phyloP scores from a whole-genome alignment of 2,888 invertebrate genomes.

The Agrotis exclamationis region DNA sequence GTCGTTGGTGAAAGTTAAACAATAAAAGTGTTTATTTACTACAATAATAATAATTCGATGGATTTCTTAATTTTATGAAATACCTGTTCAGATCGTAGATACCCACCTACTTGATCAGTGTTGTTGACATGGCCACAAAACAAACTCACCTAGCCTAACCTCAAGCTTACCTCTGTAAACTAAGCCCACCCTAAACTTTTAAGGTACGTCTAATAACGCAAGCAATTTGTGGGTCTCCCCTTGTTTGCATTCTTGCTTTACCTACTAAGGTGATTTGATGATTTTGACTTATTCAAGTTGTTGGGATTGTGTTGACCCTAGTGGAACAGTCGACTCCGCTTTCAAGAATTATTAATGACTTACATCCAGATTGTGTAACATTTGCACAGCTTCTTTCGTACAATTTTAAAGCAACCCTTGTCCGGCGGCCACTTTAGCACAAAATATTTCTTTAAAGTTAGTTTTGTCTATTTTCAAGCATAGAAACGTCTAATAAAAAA shows the following conservation, averaged over 20 bases:
- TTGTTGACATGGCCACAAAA: slow-evolving; percentile 86
- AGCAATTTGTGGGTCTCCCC: slow-evolving; percentile 89
- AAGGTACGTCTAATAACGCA: slow-evolving; percentile 89
- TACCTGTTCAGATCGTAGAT: slow-evolving; percentile 55
- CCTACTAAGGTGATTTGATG: slow-evolving; percentile 88
- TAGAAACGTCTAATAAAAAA: slow-evolving; percentile 7
- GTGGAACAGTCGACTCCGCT: slow-evolving; percentile 66
- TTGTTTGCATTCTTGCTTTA: slow-evolving; percentile 88
- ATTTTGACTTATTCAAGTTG: slow-evolving; percentile 89
- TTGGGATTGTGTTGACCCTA: slow-evolving; percentile 75
- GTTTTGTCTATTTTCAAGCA: slow-evolving; percentile 22
- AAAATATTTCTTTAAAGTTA: slow-evolving; percentile 35
- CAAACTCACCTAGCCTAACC: slow-evolving; percentile 85
- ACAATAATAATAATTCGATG: neutral
- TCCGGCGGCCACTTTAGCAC: slow-evolving; percentile 29
- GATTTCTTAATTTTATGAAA: slow-evolving; percentile 64
- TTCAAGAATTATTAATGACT: slow-evolving; percentile 70
- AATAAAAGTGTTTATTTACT: neutral
- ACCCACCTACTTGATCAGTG: slow-evolving; percentile 69
- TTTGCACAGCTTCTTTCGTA: slow-evolving; percentile 61
- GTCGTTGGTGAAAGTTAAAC: slow-evolving; percentile 1
- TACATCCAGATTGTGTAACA: slow-evolving; percentile 59
- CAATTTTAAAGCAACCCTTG: slow-evolving; percentile 54
- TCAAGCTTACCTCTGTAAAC: slow-evolving; percentile 88
- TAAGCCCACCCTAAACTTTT: slow-evolving; percentile 89